Conservation (phyloP, 2,888 invertebrate species). For the Leptura quadrifasciata region DNA sequence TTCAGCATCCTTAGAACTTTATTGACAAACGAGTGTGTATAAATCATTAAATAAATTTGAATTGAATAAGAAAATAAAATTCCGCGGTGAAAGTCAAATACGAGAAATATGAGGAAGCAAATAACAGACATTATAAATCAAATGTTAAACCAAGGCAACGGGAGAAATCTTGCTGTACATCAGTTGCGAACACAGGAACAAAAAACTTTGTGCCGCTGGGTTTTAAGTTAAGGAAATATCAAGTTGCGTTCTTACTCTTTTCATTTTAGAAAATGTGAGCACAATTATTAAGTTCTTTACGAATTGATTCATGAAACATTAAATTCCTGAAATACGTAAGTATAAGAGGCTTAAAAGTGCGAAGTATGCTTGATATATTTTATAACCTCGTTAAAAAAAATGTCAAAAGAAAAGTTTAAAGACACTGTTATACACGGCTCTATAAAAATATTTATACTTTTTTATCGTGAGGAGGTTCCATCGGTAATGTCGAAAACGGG, state of each 20-base stretch:
- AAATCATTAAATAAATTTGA: constrained; percentile 16
- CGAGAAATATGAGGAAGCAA: constrained; percentile 12
- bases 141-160: constrained; percentile 13
- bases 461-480: too few species aligned
- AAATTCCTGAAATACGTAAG: neutral
- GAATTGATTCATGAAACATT: neutral
- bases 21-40: constrained; percentile 18
- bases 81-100: constrained; percentile 15
- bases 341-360: neutral
- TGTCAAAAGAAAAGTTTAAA: neutral
- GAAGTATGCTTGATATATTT: neutral
- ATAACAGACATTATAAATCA: constrained; percentile 19
- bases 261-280: neutral
- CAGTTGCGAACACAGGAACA: neutral
- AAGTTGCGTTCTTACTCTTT: neutral
- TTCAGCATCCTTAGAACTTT: neutral
- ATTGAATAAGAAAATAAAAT: constrained; percentile 12
- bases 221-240: neutral
- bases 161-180: neutral
- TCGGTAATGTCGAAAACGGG: too few species aligned
- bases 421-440: too few species aligned
- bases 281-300: neutral
- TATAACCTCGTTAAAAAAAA: neutral
- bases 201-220: neutral
- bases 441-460: too few species aligned